Percentiles rank a stretch among this genome's conserved stretches.
Evolutionary conservation across 2,888 invertebrate species (phyloP).

Genomic region (Cephus pulcher): DNA sequence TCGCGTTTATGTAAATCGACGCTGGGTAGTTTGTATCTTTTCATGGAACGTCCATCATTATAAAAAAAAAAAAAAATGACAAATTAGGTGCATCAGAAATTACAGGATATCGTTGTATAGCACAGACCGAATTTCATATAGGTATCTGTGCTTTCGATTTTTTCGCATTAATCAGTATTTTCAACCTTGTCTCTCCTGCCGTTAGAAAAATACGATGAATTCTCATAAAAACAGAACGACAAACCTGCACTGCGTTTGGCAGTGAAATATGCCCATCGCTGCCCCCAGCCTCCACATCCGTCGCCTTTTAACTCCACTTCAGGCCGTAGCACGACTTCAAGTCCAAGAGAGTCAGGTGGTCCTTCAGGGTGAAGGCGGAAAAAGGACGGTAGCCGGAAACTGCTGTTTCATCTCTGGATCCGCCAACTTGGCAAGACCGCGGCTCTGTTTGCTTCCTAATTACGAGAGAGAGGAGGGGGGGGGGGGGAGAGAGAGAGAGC

Average conservation of each 20-base stretch:
- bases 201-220: conserved; percentile 16
- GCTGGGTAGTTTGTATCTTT: too few species aligned
- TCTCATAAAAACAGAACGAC: conserved; percentile 13
- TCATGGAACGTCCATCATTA: too few species aligned
- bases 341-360: conserved; percentile 32
- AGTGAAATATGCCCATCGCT: conserved; percentile 26
- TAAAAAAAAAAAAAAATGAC: too few species aligned
- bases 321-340: too few species aligned
- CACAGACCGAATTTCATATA: too few species aligned
- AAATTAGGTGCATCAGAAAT: too few species aligned
- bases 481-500: background rate
- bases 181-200: too few species aligned
- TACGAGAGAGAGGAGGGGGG: conserved; percentile 34
- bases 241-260: conserved; percentile 26
- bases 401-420: conserved; percentile 57
- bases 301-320: conserved; percentile 17
- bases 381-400: conserved; percentile 48
- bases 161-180: too few species aligned
- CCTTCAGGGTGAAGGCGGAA: conserved; percentile 27
- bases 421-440: conserved; percentile 58
- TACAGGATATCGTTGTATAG: too few species aligned
- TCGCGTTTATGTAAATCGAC: too few species aligned
- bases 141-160: too few species aligned
- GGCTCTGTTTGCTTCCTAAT: conserved; percentile 59
- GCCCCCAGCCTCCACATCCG: conserved; percentile 8